Evolutionary conservation across 2,888 invertebrate species (phyloP).

Genomic region (Sarcophaga caerulescens): DNA sequence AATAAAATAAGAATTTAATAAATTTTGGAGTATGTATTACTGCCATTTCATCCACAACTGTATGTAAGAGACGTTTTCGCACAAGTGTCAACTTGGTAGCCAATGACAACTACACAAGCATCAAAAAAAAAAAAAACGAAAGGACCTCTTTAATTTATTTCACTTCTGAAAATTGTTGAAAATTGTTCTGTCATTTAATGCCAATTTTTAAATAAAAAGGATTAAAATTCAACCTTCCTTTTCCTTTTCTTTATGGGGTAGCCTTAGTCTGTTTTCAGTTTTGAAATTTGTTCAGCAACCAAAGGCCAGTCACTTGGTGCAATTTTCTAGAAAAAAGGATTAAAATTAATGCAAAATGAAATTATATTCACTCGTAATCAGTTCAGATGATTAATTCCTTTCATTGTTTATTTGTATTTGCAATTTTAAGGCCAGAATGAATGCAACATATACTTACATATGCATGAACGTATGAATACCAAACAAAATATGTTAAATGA

Average conservation of each 20-base stretch:
- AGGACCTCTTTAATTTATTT: constrained; percentile 31
- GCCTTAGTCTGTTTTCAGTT: constrained; percentile 7
- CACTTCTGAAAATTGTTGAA: neutral
- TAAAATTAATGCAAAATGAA: constrained; percentile 50
- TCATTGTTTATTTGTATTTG: constrained; percentile 27
- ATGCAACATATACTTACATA: neutral
- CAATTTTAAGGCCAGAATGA: constrained; percentile 25
- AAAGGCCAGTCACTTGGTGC: constrained; percentile 37
- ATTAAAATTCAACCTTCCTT: constrained; percentile 18
- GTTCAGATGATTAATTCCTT: neutral
- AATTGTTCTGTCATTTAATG: constrained; percentile 24
- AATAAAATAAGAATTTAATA: no score
- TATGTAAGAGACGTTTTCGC: constrained; percentile 2
- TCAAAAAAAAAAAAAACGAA: constrained; percentile 13
- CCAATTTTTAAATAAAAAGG: constrained; percentile 62
- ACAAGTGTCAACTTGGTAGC: constrained; percentile 61
- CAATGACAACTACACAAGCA: constrained; percentile 19
- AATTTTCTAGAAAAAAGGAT: constrained; percentile 54
- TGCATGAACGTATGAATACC: constrained; percentile 3
- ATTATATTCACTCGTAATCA: constrained; percentile 3
- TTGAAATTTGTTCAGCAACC: constrained; percentile 1
- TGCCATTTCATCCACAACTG: neutral
- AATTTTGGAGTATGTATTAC: no score
- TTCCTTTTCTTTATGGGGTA: constrained; percentile 22
- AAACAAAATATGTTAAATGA: constrained; percentile 41